Percentiles rank a stretch among this genome's conserved stretches.
phyloP scores from a whole-genome alignment of 2,113 vertebrate genomes.

The Myrmecobius fasciatus region DNA sequence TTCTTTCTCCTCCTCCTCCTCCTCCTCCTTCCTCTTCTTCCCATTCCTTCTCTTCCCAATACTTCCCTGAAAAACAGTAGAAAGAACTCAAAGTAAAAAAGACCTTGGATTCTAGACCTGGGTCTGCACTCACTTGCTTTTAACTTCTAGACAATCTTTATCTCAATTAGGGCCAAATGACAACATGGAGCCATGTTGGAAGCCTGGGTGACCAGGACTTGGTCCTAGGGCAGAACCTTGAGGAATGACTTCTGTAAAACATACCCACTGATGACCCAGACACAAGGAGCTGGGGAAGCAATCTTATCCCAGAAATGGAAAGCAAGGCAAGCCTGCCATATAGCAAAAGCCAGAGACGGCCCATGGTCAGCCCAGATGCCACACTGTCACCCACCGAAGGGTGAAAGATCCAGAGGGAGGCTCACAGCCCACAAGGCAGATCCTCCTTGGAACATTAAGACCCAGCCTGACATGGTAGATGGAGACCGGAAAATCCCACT shows the following conservation, averaged over 20 bases:
- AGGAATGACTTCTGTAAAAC: not conserved
- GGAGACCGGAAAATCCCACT: not conserved
- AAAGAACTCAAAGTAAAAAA: not conserved
- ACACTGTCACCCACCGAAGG: not conserved
- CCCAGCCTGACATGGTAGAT: not conserved
- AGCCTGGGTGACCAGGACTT: not conserved
- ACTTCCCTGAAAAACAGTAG: not conserved
- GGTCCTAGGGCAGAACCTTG: not conserved
- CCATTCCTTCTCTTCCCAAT: no score
- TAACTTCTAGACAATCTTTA: not conserved
- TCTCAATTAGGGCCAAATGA: not conserved
- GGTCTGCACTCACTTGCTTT: not conserved
- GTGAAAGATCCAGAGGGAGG: not conserved
- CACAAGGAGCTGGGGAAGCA: not conserved
- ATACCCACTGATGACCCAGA: not conserved
- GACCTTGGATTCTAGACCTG: not conserved
- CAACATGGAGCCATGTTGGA: not conserved
- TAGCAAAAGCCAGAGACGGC: not conserved
- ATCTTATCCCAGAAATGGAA: not conserved
- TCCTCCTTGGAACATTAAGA: not conserved
- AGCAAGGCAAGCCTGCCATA: not conserved
- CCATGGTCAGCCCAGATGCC: not conserved
- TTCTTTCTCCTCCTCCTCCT: no score
- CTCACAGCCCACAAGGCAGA: not conserved
- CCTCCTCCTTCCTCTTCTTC: no score